phyloP scores from a whole-genome alignment of 2,888 invertebrate genomes.

The Branchellion lobata region DNA sequence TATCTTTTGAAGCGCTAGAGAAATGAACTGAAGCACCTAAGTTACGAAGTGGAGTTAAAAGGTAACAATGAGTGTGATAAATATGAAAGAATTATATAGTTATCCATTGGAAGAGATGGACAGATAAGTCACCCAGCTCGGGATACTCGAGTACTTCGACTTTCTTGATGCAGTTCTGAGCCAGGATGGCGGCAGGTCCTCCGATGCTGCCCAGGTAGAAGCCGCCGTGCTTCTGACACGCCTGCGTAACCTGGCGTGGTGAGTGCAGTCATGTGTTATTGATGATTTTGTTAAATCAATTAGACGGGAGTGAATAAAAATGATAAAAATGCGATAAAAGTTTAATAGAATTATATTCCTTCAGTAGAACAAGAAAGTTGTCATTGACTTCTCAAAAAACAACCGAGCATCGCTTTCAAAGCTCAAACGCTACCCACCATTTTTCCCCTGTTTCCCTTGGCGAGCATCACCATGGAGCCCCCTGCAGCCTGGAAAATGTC shows the following conservation, averaged over 20 bases:
- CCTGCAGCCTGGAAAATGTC: constrained; percentile 61
- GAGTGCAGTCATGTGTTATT: too few species aligned
- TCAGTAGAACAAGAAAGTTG: not conserved
- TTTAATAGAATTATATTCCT: too few species aligned
- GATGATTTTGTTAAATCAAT: too few species aligned
- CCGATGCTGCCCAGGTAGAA: constrained; percentile 63
- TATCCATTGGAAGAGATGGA: too few species aligned
- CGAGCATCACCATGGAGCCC: constrained; percentile 62
- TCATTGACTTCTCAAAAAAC: not conserved
- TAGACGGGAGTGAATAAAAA: too few species aligned
- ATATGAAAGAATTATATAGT: too few species aligned
- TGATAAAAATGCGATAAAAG: too few species aligned
- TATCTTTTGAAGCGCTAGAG: too few species aligned
- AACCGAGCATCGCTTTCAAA: too few species aligned
- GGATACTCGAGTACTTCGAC: constrained; percentile 62
- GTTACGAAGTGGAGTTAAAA: too few species aligned
- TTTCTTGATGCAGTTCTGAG: constrained; percentile 62
- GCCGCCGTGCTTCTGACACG: constrained; percentile 62
- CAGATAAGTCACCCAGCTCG: constrained; percentile 60
- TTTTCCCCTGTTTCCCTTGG: constrained; percentile 60
- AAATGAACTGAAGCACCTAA: too few species aligned
- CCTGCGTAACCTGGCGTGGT: constrained; percentile 58
- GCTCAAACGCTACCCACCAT: constrained; percentile 21
- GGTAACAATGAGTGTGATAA: too few species aligned
- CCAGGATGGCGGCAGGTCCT: constrained; percentile 62